Conservation (phyloP, 2,113 vertebrate species). For the Camelus bactrianus region DNA sequence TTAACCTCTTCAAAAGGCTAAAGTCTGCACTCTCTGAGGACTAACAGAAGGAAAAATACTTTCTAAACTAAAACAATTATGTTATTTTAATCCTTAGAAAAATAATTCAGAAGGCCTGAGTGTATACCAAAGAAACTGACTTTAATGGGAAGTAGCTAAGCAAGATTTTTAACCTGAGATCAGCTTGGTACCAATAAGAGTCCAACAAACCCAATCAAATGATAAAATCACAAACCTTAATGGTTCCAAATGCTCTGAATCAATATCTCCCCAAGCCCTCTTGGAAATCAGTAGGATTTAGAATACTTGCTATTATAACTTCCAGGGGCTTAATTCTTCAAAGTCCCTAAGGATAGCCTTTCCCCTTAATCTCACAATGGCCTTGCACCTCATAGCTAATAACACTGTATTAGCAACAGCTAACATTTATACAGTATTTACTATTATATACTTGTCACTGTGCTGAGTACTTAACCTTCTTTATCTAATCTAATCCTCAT, state of each 20-base stretch:
- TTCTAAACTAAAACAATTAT: constrained; percentile 41
- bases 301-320: constrained; percentile 24
- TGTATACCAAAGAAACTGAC: neutral
- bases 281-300: constrained; percentile 23
- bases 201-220: constrained; percentile 24
- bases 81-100: constrained; percentile 36
- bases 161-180: constrained; percentile 54
- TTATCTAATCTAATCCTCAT: constrained; percentile 25
- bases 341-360: constrained; percentile 25
- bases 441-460: neutral
- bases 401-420: constrained; percentile 24
- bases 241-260: constrained; percentile 26
- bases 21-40: neutral
- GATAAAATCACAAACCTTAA: constrained; percentile 31
- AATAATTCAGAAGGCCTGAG: constrained; percentile 12
- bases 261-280: neutral
- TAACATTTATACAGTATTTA: neutral
- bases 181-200: constrained; percentile 1
- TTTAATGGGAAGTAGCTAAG: neutral
- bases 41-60: neutral
- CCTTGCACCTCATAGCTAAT: neutral
- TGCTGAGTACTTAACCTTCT: constrained; percentile 17
- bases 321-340: constrained; percentile 2
- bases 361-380: constrained; percentile 41
- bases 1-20: constrained; percentile 24